Evolutionary conservation across 2,888 invertebrate species (phyloP).

Genomic region (Machimus rusticus): DNA sequence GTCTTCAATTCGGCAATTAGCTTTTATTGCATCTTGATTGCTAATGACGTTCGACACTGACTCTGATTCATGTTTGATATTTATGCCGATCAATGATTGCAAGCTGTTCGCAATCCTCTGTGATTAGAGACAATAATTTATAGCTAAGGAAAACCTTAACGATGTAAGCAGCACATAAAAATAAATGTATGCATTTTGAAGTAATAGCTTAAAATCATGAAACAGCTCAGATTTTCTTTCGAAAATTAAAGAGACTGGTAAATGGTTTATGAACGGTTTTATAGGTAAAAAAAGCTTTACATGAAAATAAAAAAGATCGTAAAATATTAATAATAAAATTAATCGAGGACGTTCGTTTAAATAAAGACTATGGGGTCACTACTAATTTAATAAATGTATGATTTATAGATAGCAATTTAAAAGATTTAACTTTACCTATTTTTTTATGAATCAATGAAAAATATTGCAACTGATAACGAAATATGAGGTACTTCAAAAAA

Average conservation of each 20-base stretch:
- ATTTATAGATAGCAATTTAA: no score
- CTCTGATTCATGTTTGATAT: background rate
- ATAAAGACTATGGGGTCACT: background rate
- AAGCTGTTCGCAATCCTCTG: background rate
- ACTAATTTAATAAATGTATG: background rate
- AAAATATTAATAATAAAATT: background rate
- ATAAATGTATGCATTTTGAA: background rate
- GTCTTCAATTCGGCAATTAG: background rate
- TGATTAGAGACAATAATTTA: background rate
- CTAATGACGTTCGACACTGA: background rate
- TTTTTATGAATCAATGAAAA: no score
- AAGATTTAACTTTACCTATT: no score
- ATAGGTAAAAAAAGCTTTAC: background rate
- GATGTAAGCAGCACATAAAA: background rate
- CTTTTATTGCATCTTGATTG: background rate
- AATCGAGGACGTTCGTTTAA: background rate
- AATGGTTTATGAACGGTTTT: background rate
- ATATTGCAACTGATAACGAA: no score
- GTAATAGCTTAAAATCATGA: background rate
- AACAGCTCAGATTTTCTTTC: no score
- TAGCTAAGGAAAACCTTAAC: background rate
- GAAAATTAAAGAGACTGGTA: background rate
- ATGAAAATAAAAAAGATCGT: background rate
- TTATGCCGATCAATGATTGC: background rate
- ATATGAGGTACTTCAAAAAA: no score